Conservation (phyloP, 2,797 vertebrate species). For the Oceanodroma leucorhoa region DNA sequence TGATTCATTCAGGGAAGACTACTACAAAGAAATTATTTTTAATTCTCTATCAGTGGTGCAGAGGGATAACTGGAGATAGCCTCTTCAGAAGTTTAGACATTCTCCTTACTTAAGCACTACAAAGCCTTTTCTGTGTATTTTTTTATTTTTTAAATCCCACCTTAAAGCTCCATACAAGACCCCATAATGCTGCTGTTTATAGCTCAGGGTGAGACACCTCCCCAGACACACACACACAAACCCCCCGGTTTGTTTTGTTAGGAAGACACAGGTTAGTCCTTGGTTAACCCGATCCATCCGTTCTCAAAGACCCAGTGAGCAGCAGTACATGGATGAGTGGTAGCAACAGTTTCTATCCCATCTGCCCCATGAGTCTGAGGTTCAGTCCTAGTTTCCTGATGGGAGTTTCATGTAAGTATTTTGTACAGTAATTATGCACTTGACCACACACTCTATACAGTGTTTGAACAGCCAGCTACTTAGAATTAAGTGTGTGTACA, state of each 20-base stretch:
- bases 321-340: rapidly evolving
- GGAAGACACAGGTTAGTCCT: background rate
- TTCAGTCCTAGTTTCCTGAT: background rate
- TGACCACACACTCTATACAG: background rate
- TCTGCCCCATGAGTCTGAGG: background rate
- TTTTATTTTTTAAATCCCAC: background rate
- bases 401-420: background rate
- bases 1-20: background rate
- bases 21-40: background rate
- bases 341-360: background rate
- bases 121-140: background rate
- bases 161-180: background rate
- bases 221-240: background rate
- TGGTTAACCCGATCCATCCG: rapidly evolving
- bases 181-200: background rate
- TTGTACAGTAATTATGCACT: background rate
- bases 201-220: background rate
- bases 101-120: background rate
- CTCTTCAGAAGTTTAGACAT: background rate
- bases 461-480: background rate
- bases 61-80: background rate
- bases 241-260: background rate
- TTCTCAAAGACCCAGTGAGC: background rate
- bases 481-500: background rate
- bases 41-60: background rate